A percentile compares a stretch with the other conserved stretches of the same genome.
Conservation (phyloP, 1,140 invertebrate species). For the Chironomus tepperi region DNA sequence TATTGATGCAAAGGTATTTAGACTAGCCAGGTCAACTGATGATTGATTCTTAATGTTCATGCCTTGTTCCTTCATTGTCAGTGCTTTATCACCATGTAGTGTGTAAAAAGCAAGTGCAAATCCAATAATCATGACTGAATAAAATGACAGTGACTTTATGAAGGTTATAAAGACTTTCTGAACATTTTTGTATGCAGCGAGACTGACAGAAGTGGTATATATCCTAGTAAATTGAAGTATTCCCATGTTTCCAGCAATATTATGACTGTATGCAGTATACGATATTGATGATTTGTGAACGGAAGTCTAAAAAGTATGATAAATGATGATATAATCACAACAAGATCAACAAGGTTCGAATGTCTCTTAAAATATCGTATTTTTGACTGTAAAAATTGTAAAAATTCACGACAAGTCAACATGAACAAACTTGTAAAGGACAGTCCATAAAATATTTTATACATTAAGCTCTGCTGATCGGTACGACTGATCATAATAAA, state of each 20-base stretch:
- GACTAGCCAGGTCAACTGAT: constrained; percentile 42
- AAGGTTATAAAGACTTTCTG: constrained; percentile 68
- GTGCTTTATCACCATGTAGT: constrained; percentile 47
- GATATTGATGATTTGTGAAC: constrained; percentile 41
- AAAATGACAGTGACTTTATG: constrained; percentile 65
- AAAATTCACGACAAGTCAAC: constrained; percentile 53
- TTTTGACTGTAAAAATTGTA: constrained; percentile 57
- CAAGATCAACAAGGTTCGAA: constrained; percentile 63
- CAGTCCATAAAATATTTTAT: constrained; percentile 37
- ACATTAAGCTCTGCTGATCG: not conserved
- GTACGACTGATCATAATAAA: not conserved
- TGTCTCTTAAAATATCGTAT: constrained; percentile 51
- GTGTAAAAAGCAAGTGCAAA: constrained; percentile 72
- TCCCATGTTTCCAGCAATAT: constrained; percentile 62
- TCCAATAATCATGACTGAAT: constrained; percentile 67
- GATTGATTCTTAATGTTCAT: constrained; percentile 33
- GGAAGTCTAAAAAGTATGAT: constrained; percentile 45
- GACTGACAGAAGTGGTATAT: constrained; percentile 53
- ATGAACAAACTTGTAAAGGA: constrained; percentile 46
- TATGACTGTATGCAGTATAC: constrained; percentile 50
- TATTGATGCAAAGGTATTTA: constrained; percentile 53
- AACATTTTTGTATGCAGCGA: constrained; percentile 73
- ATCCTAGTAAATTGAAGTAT: constrained; percentile 63
- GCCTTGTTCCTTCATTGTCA: not conserved
- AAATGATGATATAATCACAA: constrained; percentile 51